A percentile compares a stretch with the other conserved stretches of the same genome.
phyloP scores from a whole-genome alignment of 1,140 invertebrate species.

The Drosophila burlai region DNA sequence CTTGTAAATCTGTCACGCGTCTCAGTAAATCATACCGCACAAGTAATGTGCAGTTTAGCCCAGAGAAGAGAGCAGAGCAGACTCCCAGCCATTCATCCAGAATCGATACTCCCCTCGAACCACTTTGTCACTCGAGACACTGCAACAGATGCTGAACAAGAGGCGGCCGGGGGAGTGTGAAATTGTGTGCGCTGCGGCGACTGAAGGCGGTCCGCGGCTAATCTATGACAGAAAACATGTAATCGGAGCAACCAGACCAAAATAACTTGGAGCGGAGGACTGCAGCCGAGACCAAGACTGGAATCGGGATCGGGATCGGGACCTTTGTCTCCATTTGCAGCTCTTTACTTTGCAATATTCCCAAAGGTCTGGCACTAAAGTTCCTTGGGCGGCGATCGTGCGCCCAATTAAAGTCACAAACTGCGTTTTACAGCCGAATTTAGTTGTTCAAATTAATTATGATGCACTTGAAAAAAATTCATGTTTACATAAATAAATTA shows the following conservation, averaged over 20 bases:
- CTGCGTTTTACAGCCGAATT: constrained; percentile 60
- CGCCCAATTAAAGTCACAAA: constrained; percentile 71
- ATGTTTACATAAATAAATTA: too few relatives aligned
- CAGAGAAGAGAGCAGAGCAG: constrained; percentile 7
- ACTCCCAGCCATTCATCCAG: constrained; percentile 23
- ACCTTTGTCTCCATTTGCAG: constrained; percentile 65
- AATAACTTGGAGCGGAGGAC: constrained; percentile 56
- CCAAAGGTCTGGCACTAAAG: constrained; percentile 49
- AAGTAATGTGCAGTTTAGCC: constrained; percentile 78
- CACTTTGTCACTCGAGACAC: constrained; percentile 58
- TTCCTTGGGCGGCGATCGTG: constrained; percentile 63
- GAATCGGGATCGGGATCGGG: constrained; percentile 22
- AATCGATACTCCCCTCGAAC: constrained; percentile 27
- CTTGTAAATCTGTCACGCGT: constrained; percentile 83
- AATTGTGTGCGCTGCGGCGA: constrained; percentile 66
- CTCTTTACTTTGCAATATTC: constrained; percentile 60
- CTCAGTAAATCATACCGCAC: constrained; percentile 78
- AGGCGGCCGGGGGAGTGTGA: constrained; percentile 61
- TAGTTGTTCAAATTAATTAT: constrained; percentile 73
- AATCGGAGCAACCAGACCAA: constrained; percentile 61
- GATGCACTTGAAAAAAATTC: not conserved
- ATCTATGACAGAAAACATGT: constrained; percentile 83
- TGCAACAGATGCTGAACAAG: constrained; percentile 71
- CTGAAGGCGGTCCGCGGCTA: constrained; percentile 62
- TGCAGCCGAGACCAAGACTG: constrained; percentile 6